Base-by-base conservation (phyloP, 2,797 vertebrate species). In the Hydrocynus forskahlii region DNA sequence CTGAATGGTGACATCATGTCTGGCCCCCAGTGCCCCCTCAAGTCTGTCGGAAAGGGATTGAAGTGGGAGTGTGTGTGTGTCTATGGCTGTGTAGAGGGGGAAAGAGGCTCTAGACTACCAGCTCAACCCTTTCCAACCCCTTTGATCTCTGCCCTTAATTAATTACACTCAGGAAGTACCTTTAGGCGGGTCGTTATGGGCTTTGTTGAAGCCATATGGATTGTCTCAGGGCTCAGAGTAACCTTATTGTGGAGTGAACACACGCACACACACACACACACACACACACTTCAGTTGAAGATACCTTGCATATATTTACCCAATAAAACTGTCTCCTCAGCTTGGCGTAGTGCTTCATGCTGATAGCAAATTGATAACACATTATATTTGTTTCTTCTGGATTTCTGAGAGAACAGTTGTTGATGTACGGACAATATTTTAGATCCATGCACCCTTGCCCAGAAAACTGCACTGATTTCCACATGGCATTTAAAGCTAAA, bases 51-150 rank as follows among this genome's bases (percentile, higher is more conserved):
- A 54, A 25, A 10, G 45, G 54, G 38, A 21, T 17, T 35, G 35
- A 62, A 10, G 43, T 54, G 71, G 12, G 25, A 25, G 54, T 48
- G 25, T n/a, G 95, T 96, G 94, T 35, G 50, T 73, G 43, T 45
- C 6, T 45, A 10, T 5, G 21, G 25, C 17, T 45, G 17, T 55
- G 10, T 1, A 5, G 21, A 25, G 23, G 68, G 25, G 29, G 35
- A 6, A 55, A 52, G 48, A 13, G 78, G 23, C 43, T 48, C 83
- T 21, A 64, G 73, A 80, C 45, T 62, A 43, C 54, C 48, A 55
- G 50, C 67, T 80, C 73, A 54, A 70, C 59, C 52, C 59, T 72
- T 63, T 83, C 66, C 70, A 50, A 25, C 68, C 57, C 48, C 66
- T 77, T 77, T 75, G 12, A 74, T 84, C 77, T 60, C 19, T 21